A percentile compares a stretch with the other conserved stretches of the same genome.
These are phyloP conservation scores for Physocephala rufipes DNA, from an alignment of 2,888 invertebrate genomes.

Conservation along the genomic window DNA sequence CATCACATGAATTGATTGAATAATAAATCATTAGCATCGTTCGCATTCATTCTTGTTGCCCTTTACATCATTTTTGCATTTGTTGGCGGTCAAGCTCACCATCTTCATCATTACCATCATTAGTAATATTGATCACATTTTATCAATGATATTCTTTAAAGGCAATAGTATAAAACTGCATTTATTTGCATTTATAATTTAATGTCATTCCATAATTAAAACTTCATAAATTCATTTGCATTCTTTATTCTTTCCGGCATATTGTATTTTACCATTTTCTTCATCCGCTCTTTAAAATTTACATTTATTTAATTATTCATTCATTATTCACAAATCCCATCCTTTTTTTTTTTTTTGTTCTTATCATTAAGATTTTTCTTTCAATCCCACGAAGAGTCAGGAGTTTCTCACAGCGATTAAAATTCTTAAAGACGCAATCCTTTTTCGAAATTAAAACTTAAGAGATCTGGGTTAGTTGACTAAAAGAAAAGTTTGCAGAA, in stretches of 20 bases:
- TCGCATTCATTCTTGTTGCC: no score
- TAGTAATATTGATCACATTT: no score
- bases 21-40: neutral
- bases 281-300: neutral
- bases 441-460: neutral
- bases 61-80: no score
- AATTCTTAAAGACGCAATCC: constrained; percentile 15
- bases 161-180: no score
- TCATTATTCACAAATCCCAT: neutral
- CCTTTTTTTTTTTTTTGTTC: constrained; percentile 1
- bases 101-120: no score
- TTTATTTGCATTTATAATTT: neutral
- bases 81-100: no score
- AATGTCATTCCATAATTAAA: neutral
- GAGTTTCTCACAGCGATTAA: constrained; percentile 7
- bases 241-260: neutral
- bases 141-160: no score
- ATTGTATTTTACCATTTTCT: neutral
- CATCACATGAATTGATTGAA: neutral
- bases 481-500: neutral
- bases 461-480: neutral
- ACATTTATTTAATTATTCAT: neutral
- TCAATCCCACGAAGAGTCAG: neutral
- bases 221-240: constrained; percentile 2
- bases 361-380: neutral